Evolutionary conservation across 2,888 invertebrate genomes (phyloP), one percentile per base, ranked within the genome.

Genomic region (Oscheius onirici): DNA sequence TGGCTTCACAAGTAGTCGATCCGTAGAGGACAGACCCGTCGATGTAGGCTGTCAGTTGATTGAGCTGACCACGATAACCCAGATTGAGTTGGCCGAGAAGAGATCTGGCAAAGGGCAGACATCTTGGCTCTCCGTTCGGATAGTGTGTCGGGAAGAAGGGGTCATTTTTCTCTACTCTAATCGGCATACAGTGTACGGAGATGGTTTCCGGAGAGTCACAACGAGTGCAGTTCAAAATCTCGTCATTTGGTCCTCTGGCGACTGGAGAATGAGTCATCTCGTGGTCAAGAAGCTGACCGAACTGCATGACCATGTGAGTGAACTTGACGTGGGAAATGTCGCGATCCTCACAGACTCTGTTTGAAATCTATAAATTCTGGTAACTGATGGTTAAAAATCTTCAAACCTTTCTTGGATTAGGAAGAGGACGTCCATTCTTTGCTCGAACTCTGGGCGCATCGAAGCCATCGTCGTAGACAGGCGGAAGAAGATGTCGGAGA

Each of bases 41-140:
- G 71, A 96, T 90, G 89, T 92, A 96, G 0, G 94, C 94, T 0
- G 95, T 94, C 88, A 96, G 94, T 88, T 95, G 82, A 57, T 82
- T 82, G 51, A 81, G 41, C 68, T 84, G 84, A 52, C 81, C 82
- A 66, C 85, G 76, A 74, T 85, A 85, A n/a, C 85, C 87, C 57
- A 96, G 90, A 69, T 92, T 92, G 83, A 94, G 92, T 86, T 96
- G 96, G 24, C 96, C 96, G 0, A 95, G 94, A 78, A 96, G 89
- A 58, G 95, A 95, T 86, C 96, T 92, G 92, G 95, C 95, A 88
- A 95, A 95, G 0, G 95, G 95, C 89, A 96, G 93, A 88, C 96
- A 96, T 79, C 94, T 69, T 26, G 93, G 90, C 70, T 92, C 92
- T 0, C 95, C 95, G 1, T 93, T 93, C 0, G 93, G 76, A 87